phyloP scores from a whole-genome alignment of 2,888 invertebrate genomes.

The Pogonocherus hispidulus region DNA sequence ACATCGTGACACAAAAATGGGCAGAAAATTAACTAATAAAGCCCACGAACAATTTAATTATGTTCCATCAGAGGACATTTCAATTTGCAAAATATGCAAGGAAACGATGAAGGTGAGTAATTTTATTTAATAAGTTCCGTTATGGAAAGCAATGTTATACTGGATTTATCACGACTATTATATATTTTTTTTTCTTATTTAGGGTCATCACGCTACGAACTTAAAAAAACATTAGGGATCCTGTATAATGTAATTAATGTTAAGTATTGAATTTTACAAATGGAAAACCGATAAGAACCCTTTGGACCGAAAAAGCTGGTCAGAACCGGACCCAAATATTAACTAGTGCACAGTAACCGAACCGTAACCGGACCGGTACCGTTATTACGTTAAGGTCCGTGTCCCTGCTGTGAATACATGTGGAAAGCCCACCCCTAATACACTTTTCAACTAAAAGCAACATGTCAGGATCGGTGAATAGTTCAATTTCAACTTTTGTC shows the following conservation, averaged over 20 bases:
- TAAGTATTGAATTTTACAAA: background rate
- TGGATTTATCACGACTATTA: background rate
- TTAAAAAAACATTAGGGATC: too few relatives aligned
- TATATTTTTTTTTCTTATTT: background rate
- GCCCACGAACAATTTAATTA: background rate
- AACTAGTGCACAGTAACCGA: too few relatives aligned
- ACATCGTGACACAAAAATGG: background rate
- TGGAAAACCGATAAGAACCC: background rate
- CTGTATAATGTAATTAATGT: too few relatives aligned
- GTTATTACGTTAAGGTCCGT: background rate
- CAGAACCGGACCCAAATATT: too few relatives aligned
- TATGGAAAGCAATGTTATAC: background rate
- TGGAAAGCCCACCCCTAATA: too few relatives aligned
- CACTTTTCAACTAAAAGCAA: too few relatives aligned
- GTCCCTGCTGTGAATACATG: too few relatives aligned
- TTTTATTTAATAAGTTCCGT: background rate
- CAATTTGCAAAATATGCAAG: background rate
- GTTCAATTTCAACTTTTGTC: too few relatives aligned
- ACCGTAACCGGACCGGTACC: too few relatives aligned
- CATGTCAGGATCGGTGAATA: too few relatives aligned
- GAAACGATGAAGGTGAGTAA: slow-evolving; percentile 17
- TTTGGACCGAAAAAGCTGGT: background rate
- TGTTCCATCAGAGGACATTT: background rate
- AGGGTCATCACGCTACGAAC: slow-evolving; percentile 11
- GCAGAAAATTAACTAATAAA: background rate